phyloP scores from a whole-genome alignment of 1,140 invertebrate genomes.

The Drosophila watanabei region DNA sequence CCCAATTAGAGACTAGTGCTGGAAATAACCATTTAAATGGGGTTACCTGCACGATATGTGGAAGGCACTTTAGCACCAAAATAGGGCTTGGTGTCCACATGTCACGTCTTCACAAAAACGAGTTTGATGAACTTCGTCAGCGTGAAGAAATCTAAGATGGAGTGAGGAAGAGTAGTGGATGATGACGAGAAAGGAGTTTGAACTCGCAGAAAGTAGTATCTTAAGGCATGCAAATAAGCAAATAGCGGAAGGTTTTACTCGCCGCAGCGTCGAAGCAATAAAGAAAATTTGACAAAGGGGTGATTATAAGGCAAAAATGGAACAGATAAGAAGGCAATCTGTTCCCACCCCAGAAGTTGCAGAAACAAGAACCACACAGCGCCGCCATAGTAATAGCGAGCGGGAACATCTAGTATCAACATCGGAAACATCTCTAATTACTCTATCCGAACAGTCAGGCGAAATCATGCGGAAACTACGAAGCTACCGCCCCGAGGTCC shows the following conservation, averaged over 20 bases:
- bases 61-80: background rate
- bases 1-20: background rate
- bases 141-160: slow-evolving; percentile 17
- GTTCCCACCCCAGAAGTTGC: slow-evolving; percentile 5
- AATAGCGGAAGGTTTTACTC: slow-evolving; percentile 14
- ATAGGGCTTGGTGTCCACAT: background rate
- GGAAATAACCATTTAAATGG: background rate
- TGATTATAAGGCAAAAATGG: slow-evolving; percentile 21
- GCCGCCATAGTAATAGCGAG: slow-evolving; percentile 16
- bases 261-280: slow-evolving; percentile 24
- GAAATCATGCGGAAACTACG: slow-evolving; percentile 9
- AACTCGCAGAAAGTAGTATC: slow-evolving; percentile 29
- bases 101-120: slow-evolving; percentile 1
- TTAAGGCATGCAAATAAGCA: slow-evolving; percentile 14
- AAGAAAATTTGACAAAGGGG: slow-evolving; percentile 19
- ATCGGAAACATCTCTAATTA: slow-evolving; percentile 2
- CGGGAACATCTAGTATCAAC: background rate
- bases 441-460: background rate
- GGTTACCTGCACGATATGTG: background rate
- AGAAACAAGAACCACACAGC: slow-evolving; percentile 4
- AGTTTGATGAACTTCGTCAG: background rate
- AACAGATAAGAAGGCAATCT: slow-evolving; percentile 10
- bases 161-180: slow-evolving; percentile 27
- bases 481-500: background rate
- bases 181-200: slow-evolving; percentile 33